phyloP scores from a whole-genome alignment of 2,113 vertebrate genomes.

The Rostratula benghalensis region DNA sequence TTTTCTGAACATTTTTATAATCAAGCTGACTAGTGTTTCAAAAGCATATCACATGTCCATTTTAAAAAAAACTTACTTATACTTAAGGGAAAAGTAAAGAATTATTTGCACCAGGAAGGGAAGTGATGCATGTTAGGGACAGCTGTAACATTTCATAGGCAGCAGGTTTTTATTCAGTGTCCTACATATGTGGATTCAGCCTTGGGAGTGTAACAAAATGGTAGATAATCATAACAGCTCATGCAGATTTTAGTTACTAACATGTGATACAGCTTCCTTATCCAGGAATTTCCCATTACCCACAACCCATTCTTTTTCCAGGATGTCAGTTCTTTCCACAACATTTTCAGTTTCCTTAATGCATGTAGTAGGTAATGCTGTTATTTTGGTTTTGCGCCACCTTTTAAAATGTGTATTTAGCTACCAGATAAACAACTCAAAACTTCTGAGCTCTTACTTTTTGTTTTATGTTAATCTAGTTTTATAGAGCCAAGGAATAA shows the following conservation, averaged over 20 bases:
- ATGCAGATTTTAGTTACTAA: neutral
- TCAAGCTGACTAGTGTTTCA: neutral
- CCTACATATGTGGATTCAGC: neutral
- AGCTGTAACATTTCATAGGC: slow-evolving; percentile 4
- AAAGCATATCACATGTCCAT: neutral
- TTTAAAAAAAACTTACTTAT: neutral
- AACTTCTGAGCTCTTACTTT: slow-evolving; percentile 17
- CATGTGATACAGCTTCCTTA: neutral
- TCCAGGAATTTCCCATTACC: neutral
- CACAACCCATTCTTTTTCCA: neutral
- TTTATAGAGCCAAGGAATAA: slow-evolving; percentile 62
- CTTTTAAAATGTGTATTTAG: neutral
- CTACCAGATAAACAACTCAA: neutral
- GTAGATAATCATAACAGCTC: neutral
- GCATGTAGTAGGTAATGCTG: neutral
- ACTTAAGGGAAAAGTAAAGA: neutral
- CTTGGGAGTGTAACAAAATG: neutral
- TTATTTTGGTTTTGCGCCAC: neutral
- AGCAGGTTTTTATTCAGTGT: neutral
- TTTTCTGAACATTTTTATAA: neutral
- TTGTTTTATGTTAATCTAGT: slow-evolving; percentile 60
- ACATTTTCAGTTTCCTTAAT: neutral
- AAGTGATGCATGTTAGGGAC: neutral
- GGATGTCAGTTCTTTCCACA: neutral
- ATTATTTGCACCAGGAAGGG: neutral